A percentile compares a stretch with the other conserved stretches of the same genome.
These are phyloP conservation scores for Gari tellinella DNA, from an alignment of 2,888 invertebrate genomes.

Conservation along the genomic window DNA sequence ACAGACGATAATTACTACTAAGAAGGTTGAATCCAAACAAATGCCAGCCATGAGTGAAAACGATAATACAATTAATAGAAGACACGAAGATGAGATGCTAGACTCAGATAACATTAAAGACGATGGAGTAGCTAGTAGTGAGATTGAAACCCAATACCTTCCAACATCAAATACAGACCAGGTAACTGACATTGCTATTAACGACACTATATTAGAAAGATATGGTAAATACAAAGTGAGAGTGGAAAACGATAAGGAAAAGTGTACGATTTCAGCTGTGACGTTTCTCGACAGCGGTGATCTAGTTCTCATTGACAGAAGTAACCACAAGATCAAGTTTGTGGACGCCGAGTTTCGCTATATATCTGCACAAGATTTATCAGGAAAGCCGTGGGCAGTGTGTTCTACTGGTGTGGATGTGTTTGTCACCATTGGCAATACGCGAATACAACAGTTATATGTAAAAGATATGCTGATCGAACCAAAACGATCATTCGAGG, in stretches of 20 bases:
- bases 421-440: conserved; percentile 53
- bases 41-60: no score
- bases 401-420: conserved; percentile 45
- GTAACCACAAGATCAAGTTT: conserved; percentile 47
- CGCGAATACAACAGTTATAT: conserved; percentile 41
- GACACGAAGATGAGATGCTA: no score
- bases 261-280: conserved; percentile 42
- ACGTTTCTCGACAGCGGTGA: conserved; percentile 47
- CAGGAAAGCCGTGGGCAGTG: conserved; percentile 47
- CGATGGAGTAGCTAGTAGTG: no score
- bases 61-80: no score
- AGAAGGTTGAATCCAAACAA: no score
- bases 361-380: conserved; percentile 42
- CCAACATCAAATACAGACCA: no score
- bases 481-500: conserved; percentile 28
- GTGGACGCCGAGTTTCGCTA: conserved; percentile 45
- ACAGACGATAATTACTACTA: no score
- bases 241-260: conserved; percentile 31
- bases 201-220: conserved; percentile 4
- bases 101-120: no score
- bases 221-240: conserved; percentile 55
- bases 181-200: no score
- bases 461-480: conserved; percentile 51
- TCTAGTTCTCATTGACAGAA: conserved; percentile 44
- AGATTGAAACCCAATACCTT: no score